Base-by-base conservation (phyloP, 2,797 vertebrate species). In the Enteromius viviparus region DNA sequence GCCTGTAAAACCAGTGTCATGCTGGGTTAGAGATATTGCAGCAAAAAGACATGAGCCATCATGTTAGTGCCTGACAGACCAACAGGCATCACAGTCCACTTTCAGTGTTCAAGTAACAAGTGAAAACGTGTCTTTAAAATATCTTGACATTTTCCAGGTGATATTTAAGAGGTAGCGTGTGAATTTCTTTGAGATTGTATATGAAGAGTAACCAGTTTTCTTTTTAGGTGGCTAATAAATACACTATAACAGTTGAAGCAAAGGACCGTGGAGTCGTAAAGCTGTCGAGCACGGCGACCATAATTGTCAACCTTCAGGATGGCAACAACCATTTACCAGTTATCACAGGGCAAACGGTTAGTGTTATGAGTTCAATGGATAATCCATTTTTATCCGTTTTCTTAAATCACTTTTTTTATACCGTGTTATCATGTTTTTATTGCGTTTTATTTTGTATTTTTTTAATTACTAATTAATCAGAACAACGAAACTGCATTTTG, bases 271-370 rank as follows among this genome's bases (percentile, higher is more conserved):
- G 94, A 1, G 81, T 85, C 0, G 58, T 92, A 45, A 87, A 86
- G 17, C 85, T 93, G 40, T 94, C 91, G 70, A 93, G 92, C 78
- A 92, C 90, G 14, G 87, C 92, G 4, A 91, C 90, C 1, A 85
- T 94, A 21, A 7, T 92, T 37, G 51, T 95, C 65, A 62, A 88
- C 2, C 82, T 95, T 29, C 17, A 77, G 77, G 92, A 93, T 0
- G 86, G 87, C 6, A 94, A 95, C 85, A 91, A 93, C 80, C 80
- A 93, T 62, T 68, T 84, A 9, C 94, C 94, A 0, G 65, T 32
- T 15, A 88, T 94, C 86, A 89, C 10, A 0, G 86, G 87, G 53
- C 89, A 88, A 86, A 91, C 90, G 8, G 93, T 94, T 82, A 51
- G 90, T 77, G 45, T 17, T 49, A 66, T 6, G 34, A 32, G 29